Evolutionary conservation across 2,888 invertebrate genomes (phyloP), one percentile per base, ranked within the genome.

Genomic region (Hemaris fuciformis): DNA sequence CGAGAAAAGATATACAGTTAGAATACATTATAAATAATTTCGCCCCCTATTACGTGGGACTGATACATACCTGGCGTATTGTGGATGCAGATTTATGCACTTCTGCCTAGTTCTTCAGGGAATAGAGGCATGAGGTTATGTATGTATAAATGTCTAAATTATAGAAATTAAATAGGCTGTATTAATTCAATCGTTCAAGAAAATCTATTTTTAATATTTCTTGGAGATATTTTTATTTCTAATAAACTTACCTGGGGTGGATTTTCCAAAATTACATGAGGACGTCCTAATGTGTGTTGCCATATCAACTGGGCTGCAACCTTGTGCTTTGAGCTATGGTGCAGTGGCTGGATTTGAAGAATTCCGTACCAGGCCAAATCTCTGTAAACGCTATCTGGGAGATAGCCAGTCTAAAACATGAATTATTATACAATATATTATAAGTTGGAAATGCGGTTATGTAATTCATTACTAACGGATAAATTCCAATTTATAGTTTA

Each of bases 311-410:
- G 87, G 0, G 92, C 91, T 0, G 89, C 92, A 10, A 89, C 81
- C 74, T 88, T 91, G 60, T 87, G 85, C 66, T 92, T 92, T 0
- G 89, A 74, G 59, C 91, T 92, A 66, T 89, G 89, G 46, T 89
- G 89, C 0, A 92, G 76, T 0, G 92, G 92, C 62, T 90, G 86
- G 13, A 91, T 91, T 76, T 92, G 92, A 0, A 91, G 76, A 20
- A 92, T 92, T 4, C 91, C 89, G 60, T 91, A 92, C 92, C 92
- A 92, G 0, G 90, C 92, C n/a, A 92, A 68, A 61, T 92, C 92
- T 65, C 92, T 79, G 64, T 91, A 91, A 0, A 92, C 91, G 65
- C 84, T 91, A 64, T 92, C 92, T 13, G 92, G 92, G 0, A 91
- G 75, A 64, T 91, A 91, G 10, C 92, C 92, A 6, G 91, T 91